Percentiles rank a stretch among this genome's conserved stretches.
Conservation (phyloP, 2,113 vertebrate genomes). For the Glaucidium brasilianum region DNA sequence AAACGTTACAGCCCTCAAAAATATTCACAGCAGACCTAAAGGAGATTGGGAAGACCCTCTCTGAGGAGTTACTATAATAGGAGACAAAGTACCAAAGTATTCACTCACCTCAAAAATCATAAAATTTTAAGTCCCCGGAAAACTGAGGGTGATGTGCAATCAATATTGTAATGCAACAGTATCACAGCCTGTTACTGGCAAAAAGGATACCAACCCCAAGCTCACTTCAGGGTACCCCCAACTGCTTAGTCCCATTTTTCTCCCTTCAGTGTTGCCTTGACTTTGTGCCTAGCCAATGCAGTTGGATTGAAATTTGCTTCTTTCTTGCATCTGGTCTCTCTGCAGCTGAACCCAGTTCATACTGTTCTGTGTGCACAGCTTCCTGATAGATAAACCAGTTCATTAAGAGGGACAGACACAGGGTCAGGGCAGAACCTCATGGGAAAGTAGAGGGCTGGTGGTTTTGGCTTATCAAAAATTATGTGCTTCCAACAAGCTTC, state of each 20-base stretch:
- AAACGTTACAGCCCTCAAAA: neutral
- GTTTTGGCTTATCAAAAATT: neutral
- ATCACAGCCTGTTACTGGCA: neutral
- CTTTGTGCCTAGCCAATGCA: neutral
- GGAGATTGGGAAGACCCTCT: neutral
- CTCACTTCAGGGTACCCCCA: neutral
- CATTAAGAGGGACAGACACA: neutral
- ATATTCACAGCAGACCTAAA: neutral
- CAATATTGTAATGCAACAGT: neutral
- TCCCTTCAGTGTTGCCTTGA: neutral
- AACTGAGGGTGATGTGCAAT: neutral
- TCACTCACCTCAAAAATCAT: neutral
- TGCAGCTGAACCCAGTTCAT: neutral
- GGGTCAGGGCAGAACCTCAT: neutral
- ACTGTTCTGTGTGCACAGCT: too few relatives aligned
- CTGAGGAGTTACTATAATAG: neutral
- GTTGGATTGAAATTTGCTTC: neutral
- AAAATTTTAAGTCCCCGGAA: neutral
- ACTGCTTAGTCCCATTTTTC: neutral
- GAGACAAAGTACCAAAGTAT: neutral
- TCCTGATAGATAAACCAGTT: neutral
- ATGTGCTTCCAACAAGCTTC: neutral
- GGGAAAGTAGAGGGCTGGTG: neutral
- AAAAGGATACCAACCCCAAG: neutral
- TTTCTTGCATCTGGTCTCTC: neutral